Evolutionary conservation across 2,797 vertebrate genomes (phyloP).

Genomic region (Pseudopleuronectes americanus): DNA sequence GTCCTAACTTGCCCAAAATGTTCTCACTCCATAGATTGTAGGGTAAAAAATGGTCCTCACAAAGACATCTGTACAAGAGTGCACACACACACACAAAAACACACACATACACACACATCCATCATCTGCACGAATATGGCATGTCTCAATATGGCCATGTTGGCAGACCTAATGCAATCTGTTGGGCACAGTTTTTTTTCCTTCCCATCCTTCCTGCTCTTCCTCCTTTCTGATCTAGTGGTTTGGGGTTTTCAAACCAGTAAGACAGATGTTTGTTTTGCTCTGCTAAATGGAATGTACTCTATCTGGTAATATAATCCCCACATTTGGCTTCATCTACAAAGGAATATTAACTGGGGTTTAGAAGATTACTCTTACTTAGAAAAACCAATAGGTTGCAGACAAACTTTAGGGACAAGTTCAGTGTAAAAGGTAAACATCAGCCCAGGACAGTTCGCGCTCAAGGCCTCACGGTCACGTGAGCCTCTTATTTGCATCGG

Average conservation of each 20-base stretch:
- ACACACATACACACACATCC: neutral
- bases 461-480: slow-evolving; percentile 13
- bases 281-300: too few species aligned
- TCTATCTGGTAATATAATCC: neutral
- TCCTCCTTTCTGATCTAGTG: slow-evolving; percentile 14
- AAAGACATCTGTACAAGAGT: too few species aligned
- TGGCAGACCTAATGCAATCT: slow-evolving; percentile 52
- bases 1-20: too few species aligned
- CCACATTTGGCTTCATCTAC: neutral
- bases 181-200: slow-evolving; percentile 20
- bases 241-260: neutral
- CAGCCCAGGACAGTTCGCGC: slow-evolving; percentile 26
- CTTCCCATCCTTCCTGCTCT: slow-evolving; percentile 25
- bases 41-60: too few species aligned
- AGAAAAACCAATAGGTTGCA: neutral
- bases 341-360: neutral
- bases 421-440: slow-evolving; percentile 16
- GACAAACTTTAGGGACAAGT: neutral
- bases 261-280: neutral
- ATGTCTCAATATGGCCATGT: slow-evolving; percentile 45
- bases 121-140: slow-evolving; percentile 51
- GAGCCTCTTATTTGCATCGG: slow-evolving; percentile 53
- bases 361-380: neutral
- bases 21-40: too few species aligned
- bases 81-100: neutral